phyloP scores from a whole-genome alignment of 2,888 invertebrate genomes.

The Tetramorium bicarinatum region DNA sequence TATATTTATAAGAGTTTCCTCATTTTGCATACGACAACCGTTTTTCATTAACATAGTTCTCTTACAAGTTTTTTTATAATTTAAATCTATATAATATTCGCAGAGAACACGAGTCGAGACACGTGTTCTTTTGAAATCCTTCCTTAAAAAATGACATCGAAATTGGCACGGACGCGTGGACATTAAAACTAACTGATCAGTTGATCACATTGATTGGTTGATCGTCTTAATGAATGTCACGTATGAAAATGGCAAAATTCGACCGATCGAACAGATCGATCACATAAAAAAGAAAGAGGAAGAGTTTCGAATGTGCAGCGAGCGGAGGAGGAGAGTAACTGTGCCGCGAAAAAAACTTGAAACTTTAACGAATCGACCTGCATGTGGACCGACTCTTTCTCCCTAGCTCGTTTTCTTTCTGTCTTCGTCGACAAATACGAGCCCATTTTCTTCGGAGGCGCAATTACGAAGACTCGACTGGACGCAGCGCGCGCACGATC shows the following conservation, averaged over 20 bases:
- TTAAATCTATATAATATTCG: not conserved
- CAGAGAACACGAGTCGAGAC: not conserved
- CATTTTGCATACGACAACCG: not conserved
- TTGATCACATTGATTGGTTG: no score
- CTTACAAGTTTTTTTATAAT: not conserved
- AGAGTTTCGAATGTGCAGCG: slow-evolving; percentile 48
- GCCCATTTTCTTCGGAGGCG: slow-evolving; percentile 56
- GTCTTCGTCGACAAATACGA: slow-evolving; percentile 26
- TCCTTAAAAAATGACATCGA: not conserved
- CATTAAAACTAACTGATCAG: not conserved
- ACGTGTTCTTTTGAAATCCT: not conserved
- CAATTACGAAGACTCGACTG: slow-evolving; percentile 76
- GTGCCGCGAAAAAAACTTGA: slow-evolving; percentile 72
- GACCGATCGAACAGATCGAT: not conserved
- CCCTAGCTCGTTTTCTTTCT: slow-evolving; percentile 26
- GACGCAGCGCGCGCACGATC: slow-evolving; percentile 50
- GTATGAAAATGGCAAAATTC: not conserved
- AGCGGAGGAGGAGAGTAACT: slow-evolving; percentile 73
- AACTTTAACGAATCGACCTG: slow-evolving; percentile 74
- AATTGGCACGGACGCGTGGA: not conserved
- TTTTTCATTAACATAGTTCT: not conserved
- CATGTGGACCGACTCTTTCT: slow-evolving; percentile 52
- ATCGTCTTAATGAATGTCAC: not conserved
- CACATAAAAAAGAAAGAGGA: slow-evolving; percentile 25
- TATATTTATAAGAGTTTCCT: not conserved